These are phyloP conservation scores for Monoplex corrugatus DNA, from an alignment of 2,888 invertebrate genomes.

Conservation along the genomic window DNA sequence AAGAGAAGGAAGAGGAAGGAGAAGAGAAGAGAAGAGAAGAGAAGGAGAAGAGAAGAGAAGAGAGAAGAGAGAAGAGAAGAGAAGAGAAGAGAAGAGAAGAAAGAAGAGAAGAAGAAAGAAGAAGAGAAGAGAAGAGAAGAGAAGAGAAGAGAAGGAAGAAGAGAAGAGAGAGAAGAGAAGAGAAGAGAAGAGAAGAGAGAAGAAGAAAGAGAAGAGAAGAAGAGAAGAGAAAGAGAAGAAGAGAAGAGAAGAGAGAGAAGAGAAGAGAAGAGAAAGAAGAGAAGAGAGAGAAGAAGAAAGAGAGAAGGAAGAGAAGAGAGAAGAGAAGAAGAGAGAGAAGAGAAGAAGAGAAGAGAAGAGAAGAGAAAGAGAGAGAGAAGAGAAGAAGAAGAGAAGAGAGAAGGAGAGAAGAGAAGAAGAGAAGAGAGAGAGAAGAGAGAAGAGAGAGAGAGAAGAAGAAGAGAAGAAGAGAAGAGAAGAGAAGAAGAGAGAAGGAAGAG, in stretches of 20 bases:
- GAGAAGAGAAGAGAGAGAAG: slow-evolving; percentile 17
- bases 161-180: background rate
- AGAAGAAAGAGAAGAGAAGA: slow-evolving; percentile 21
- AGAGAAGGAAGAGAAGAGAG: too few species aligned
- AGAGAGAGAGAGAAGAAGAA: background rate
- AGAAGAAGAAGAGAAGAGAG: background rate
- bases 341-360: background rate
- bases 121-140: background rate
- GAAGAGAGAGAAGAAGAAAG: too few species aligned
- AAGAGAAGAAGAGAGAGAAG: background rate
- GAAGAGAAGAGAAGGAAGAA: background rate
- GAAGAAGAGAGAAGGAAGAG: background rate
- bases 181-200: slow-evolving; percentile 11
- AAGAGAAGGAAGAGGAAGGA: too few species aligned
- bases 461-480: slow-evolving; percentile 11
- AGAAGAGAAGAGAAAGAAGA: background rate
- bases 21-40: background rate
- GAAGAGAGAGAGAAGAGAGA: slow-evolving; percentile 12
- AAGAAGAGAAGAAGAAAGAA: background rate
- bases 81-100: background rate
- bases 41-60: background rate
- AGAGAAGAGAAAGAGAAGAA: slow-evolving; percentile 29
- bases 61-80: background rate
- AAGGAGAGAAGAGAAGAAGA: background rate
- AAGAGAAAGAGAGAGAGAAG: slow-evolving; percentile 35